Evolutionary conservation across 2,113 vertebrate genomes (phyloP), one percentile per base, ranked within the genome.

Genomic region (Chamaetylas fuelleborni): DNA sequence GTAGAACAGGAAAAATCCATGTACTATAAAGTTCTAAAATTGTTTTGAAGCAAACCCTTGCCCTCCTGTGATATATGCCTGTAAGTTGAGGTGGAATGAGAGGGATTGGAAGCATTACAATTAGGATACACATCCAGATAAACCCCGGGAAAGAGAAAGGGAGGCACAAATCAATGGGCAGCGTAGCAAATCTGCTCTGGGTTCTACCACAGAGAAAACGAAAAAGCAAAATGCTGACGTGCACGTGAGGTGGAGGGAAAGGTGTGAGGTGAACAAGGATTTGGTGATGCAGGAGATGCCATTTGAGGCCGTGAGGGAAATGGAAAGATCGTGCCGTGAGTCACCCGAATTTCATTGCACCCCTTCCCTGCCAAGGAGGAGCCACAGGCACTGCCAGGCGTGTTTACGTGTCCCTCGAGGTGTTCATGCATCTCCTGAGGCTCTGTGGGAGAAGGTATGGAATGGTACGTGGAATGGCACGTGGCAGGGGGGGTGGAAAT

Each of bases 401-500:
- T 57, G 57, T 71, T 93, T 67, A 24, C 36, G 1, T 8, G 23
- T 6, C n/a, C 45, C 31, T 8, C 0, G 0, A 42, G 34, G 15
- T 22, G 45, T 48, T 91, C 40, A 12, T 19, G 65, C 78, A 11
- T 61, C 61, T 82, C 61, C 78, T 31, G 40, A 57, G 31, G 57
- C 74, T 83, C 48, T 1, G 29, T 7, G 31, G 57, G 54, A 43
- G 74, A 36, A 82, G 26, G 36, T 12, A 19, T 9, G 33, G 23
- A 42, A 23, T 13, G 33, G 34, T 60, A 64, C 0, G 0, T 9
- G 33, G 23, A 42, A 23, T 13, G 33, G 34, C 64, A 64, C 0
- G 0, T 25, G 72, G 31, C 11, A 9, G 9, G 5, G 24, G 25
- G 12, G 18, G 31, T 33, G 33, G 24, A 56, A 31, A 5, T 62